A percentile compares a stretch with the other conserved stretches of the same genome.
Conservation (phyloP, 2,797 vertebrate species). For the Echiichthys vipera region DNA sequence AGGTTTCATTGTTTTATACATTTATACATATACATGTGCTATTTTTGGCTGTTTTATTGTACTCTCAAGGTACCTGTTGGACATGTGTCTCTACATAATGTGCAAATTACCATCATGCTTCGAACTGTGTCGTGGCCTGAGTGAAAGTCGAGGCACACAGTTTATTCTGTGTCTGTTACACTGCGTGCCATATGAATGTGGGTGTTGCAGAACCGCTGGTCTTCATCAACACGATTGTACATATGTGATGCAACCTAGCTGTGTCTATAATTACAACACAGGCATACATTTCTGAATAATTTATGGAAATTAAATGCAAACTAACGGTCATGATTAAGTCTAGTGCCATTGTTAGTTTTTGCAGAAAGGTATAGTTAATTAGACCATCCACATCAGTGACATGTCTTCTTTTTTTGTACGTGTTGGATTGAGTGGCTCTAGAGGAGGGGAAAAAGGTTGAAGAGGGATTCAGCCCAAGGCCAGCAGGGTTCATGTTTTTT, state of each 20-base stretch:
- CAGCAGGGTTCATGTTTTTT: constrained; percentile 50
- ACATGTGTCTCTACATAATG: constrained; percentile 11
- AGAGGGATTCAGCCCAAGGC: constrained; percentile 38
- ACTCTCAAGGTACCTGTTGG: not conserved
- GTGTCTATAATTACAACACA: constrained; percentile 49
- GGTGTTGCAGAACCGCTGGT: constrained; percentile 69
- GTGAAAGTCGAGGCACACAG: constrained; percentile 20
- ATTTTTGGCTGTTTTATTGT: constrained; percentile 33
- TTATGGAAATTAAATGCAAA: constrained; percentile 46
- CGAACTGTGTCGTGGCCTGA: constrained; percentile 17
- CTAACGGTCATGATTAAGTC: constrained; percentile 52
- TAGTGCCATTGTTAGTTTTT: constrained; percentile 25
- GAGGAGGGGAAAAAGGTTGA: constrained; percentile 28
- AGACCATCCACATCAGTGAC: constrained; percentile 15
- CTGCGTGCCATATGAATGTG: constrained; percentile 49
- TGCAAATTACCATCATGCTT: constrained; percentile 14
- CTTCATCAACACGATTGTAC: constrained; percentile 52
- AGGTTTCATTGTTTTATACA: constrained; percentile 3
- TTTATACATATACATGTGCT: no score
- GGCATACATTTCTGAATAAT: constrained; percentile 45
- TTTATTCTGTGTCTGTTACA: constrained; percentile 50
- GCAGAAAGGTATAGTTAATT: constrained; percentile 23
- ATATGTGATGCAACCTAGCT: constrained; percentile 53
- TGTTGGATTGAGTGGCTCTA: constrained; percentile 7
- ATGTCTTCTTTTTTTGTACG: not conserved